Base-by-base conservation (phyloP, 2,797 vertebrate genomes). In the Syndactyla subalaris region DNA sequence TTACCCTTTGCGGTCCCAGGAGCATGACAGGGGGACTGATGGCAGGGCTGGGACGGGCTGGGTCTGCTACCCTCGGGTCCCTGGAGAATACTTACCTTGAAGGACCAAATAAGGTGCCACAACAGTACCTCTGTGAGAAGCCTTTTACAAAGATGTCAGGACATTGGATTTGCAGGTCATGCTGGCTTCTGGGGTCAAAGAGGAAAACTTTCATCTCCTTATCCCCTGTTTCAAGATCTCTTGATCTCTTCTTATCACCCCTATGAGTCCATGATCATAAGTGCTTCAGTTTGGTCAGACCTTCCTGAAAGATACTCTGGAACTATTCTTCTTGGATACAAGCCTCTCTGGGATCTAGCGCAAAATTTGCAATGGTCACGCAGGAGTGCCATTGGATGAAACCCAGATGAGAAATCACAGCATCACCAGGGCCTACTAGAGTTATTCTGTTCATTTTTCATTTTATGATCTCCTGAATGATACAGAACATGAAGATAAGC, bases 11-110 rank as follows among this genome's bases (percentile, higher is more conserved):
- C 58, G 68, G 70, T 12, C 29, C 14, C 14, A 1, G 41, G 4
- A 77, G 21, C 38, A 17, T 0, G 1, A 52, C 54, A 72, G 46
- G 0, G 6, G 45, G 52, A 63, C 10, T 6, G 7, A 74, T 8
- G 52, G 68, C 43, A 83, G 30, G 21, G 26, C 34, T 48, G 43
- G 34, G n/a, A 36, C 26, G 59, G n/a, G 22, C 12, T 43, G 22
- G 7, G 9, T n/a, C 17, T 70, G 27, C 2, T 3, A 21, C 7
- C 34, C 21, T 52, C 41, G 43, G 41, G 9, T 8, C 10, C n/a
- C 62, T 57, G 8, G 11, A 67, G 29, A 74, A 54, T 27, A 52
- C n/a, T 66, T 17, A 58, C 17, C 16, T 51, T n/a, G 23, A 85
- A 84, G 34, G 39, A 49, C 41, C 34, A 59, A 14, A 57, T 34